These are phyloP conservation scores for Tetranychus piercei DNA, from an alignment of 2,888 invertebrate genomes.

Conservation along the genomic window DNA sequence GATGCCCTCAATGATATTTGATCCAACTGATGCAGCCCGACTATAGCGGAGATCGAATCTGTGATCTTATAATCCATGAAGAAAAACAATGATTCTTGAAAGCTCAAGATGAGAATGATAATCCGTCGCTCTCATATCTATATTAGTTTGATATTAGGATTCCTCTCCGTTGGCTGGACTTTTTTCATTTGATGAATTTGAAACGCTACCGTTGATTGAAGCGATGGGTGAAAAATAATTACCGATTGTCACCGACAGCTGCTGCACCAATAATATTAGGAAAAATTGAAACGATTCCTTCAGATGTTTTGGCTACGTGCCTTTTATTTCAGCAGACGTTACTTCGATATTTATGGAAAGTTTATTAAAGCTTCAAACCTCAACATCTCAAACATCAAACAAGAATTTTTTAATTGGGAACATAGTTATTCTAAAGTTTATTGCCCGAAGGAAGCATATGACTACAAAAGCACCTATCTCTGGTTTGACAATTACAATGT, in stretches of 20 bases:
- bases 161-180: background rate
- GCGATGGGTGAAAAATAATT: too few species aligned
- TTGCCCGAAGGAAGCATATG: slow-evolving; percentile 68
- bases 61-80: too few species aligned
- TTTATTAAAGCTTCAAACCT: slow-evolving; percentile 43
- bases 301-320: slow-evolving; percentile 37
- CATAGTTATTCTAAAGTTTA: slow-evolving; percentile 83
- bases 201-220: too few species aligned
- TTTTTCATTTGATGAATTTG: background rate
- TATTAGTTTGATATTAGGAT: background rate
- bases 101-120: background rate
- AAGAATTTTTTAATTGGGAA: slow-evolving; percentile 78
- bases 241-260: too few species aligned
- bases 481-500: slow-evolving; percentile 97
- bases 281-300: too few species aligned
- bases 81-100: too few species aligned
- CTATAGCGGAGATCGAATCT: too few species aligned
- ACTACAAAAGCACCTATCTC: slow-evolving; percentile 74
- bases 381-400: too few species aligned
- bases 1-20: too few species aligned
- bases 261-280: too few species aligned
- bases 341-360: slow-evolving; percentile 82
- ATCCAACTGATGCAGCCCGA: too few species aligned
- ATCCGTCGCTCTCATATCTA: background rate
- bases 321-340: slow-evolving; percentile 74